phyloP scores from a whole-genome alignment of 2,888 invertebrate genomes.

The Sussaba pulchella region DNA sequence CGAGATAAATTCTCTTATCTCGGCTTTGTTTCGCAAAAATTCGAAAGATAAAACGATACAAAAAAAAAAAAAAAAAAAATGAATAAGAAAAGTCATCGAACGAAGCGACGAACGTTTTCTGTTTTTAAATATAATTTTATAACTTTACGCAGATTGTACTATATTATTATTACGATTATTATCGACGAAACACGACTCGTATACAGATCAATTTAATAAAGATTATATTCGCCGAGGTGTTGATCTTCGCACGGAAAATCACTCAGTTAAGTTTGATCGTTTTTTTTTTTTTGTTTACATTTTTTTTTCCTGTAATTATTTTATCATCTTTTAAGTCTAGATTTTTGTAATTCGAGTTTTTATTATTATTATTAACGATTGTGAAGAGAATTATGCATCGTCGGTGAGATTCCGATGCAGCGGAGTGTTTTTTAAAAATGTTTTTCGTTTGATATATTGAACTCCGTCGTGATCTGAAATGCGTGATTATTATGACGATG shows the following conservation, averaged over 20 bases:
- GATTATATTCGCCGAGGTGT: conserved; percentile 49
- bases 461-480: conserved; percentile 51
- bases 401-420: conserved; percentile 43
- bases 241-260: conserved; percentile 53
- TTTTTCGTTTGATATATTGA: conserved; percentile 44
- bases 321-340: conserved; percentile 49
- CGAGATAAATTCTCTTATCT: conserved; percentile 78
- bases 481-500: conserved; percentile 50
- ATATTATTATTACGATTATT: conserved; percentile 56
- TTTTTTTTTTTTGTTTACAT: conserved; percentile 48
- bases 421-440: conserved; percentile 45
- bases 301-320: conserved; percentile 56
- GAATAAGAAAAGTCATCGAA: no score
- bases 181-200: conserved; percentile 40
- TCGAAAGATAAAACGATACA: conserved; percentile 9
- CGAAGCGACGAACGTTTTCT: neutral
- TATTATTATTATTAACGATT: conserved; percentile 54
- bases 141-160: conserved; percentile 18
- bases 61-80: neutral
- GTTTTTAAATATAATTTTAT: no score
- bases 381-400: conserved; percentile 31
- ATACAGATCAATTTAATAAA: conserved; percentile 53
- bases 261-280: conserved; percentile 65
- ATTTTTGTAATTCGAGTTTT: conserved; percentile 26
- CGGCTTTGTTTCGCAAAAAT: conserved; percentile 71